Evolutionary conservation across 2,113 vertebrate species (phyloP), one percentile per base, ranked within the genome.

Genomic region (Bagarius yarrelli): DNA sequence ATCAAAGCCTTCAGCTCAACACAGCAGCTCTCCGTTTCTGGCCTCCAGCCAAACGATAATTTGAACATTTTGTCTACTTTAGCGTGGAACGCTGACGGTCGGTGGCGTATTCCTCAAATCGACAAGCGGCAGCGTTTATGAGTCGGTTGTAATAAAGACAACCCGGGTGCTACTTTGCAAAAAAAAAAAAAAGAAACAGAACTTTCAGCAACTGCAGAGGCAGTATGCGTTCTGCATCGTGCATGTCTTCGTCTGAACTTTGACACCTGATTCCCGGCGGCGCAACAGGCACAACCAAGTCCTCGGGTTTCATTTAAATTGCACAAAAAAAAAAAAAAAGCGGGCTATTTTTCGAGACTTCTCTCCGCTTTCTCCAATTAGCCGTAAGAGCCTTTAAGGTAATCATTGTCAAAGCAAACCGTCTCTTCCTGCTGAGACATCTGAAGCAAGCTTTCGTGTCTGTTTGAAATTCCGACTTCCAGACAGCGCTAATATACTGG

Each of bases 1-100:
- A 94, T 93, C 91, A 93, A 93, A 94, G 92, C 85, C 70, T 85
- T 87, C 81, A 89, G 88, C 88, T 89, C 89, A 87, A 89, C 90
- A 93, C 91, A 92, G 91, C 92, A 93, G 91, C 90, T 89, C 90
- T 89, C 79, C 88, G 90, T 55, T 88, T 91, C 89, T 92, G 90
- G 92, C 93, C 92, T 87, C 87, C 72, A 90, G 91, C 91, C 92
- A 92, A 92, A 91, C 86, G 88, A 91, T 92, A 89, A 92, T 92
- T 92, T 88, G 89, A 92, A 93, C 92, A 93, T 93, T 92, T 92
- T 93, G 89, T 88, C 89, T 90, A 87, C 91, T 91, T 90, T 89
- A 89, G 88, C 5, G 85, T 89, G 80, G 88, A 83, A 81, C 80
- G 60, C 79, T 59, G 53, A 79, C 8, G 70, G 50, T 81, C 56